A percentile compares a stretch with the other conserved stretches of the same genome.
These are phyloP conservation scores for Dinoponera quadriceps DNA, from an alignment of 1,140 invertebrate genomes.

Conservation along the genomic window DNA sequence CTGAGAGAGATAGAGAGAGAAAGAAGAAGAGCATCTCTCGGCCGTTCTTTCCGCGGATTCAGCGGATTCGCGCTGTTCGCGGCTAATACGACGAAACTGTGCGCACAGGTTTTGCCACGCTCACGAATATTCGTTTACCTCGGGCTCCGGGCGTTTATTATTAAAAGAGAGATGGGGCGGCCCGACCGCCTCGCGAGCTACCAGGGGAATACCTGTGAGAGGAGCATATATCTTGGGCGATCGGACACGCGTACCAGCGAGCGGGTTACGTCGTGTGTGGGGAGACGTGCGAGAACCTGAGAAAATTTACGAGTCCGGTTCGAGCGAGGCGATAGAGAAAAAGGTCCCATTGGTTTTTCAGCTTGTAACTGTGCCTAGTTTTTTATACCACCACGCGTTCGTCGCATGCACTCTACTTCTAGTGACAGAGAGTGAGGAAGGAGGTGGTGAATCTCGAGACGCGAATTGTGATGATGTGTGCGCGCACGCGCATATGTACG, in stretches of 20 bases:
- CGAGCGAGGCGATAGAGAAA: conserved; percentile 46
- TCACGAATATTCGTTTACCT: conserved; percentile 26
- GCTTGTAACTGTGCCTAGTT: conserved; percentile 74
- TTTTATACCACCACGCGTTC: conserved; percentile 73
- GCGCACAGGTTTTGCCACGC: not conserved
- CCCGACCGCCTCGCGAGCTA: no score
- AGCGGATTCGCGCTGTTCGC: conserved; percentile 14
- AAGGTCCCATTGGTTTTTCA: conserved; percentile 65
- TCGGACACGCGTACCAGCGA: no score
- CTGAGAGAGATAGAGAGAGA: no score
- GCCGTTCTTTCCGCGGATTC: not conserved
- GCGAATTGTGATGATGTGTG: not conserved
- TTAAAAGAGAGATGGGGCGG: not conserved
- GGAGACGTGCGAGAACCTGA: not conserved
- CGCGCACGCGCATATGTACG: not conserved
- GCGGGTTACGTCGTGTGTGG: not conserved
- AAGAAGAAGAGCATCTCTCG: not conserved
- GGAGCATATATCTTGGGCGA: no score
- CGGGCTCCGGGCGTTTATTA: not conserved
- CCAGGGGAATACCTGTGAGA: no score
- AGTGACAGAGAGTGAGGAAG: conserved; percentile 10
- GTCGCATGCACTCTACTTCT: conserved; percentile 50
- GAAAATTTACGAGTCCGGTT: conserved; percentile 12
- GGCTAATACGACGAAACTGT: not conserved
- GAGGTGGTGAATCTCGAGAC: conserved; percentile 12